Evolutionary conservation across 2,888 invertebrate genomes (phyloP), one percentile per base, ranked within the genome.

Genomic region (Eristalinus sepulchralis): DNA sequence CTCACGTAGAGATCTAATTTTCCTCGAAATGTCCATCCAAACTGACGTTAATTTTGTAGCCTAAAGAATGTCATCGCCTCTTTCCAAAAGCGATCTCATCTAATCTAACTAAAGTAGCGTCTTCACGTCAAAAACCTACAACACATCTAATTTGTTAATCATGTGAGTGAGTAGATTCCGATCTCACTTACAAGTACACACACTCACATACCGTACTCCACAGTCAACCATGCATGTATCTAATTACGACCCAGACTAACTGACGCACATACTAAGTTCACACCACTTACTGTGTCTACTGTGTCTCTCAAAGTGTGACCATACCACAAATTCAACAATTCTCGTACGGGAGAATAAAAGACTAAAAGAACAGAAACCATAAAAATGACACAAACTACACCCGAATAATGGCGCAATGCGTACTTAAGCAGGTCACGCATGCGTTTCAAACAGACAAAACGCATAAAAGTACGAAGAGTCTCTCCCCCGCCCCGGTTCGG

Each of bases 381-480:
- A 60, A 66, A 80, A 66, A 34, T 27, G 20, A 67, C 10, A 33
- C 57, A 59, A 78, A 79, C 55, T 70, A 55, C 71, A 53, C 22
- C 64, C 39, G 64, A 71, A 64, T 39, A 60, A 66, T 79, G 60
- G 66, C 66, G 60, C 53, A 72, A 60, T 79, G 72, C 71, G 66
- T 67, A 34, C 72, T 60, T 67, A 67, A 73, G 53, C 79, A 73
- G 72, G 72, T 80, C 72, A 73, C 72, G 79, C 79, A 73, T 80
- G 79, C 72, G 62, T 67, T 80, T 60, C 66, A 72, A 53, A 59
- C 60, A 64, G 60, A 34, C 47, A 72, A 72, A 64, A 70, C 70
- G 36, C 20, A 70, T 62, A 68, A 68, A 68, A 75, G 11, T 55
- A 13, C n/a, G 22, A 68, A 62, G 31, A 27, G 33, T 63, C 27